phyloP scores from a whole-genome alignment of 2,113 vertebrate genomes.

The Rhabdornis inornatus region DNA sequence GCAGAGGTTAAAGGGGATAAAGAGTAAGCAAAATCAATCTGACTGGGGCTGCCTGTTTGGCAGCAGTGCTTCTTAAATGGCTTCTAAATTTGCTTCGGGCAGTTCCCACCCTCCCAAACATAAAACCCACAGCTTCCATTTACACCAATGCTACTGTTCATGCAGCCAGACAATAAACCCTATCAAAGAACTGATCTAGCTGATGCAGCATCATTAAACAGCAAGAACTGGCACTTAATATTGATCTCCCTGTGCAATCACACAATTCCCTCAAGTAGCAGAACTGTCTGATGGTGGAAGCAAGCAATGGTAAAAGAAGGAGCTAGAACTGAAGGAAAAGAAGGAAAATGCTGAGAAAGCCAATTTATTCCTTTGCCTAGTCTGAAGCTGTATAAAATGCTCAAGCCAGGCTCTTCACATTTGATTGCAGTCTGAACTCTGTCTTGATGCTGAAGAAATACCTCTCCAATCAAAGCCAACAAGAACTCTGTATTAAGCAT shows the following conservation, averaged over 20 bases:
- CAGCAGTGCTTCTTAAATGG: background rate
- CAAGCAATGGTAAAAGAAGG: background rate
- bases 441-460: background rate
- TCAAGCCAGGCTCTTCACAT: background rate
- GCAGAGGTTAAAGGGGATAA: background rate
- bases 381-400: background rate
- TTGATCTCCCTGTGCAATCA: background rate
- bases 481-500: background rate
- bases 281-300: background rate
- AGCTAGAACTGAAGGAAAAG: background rate
- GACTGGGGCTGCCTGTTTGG: background rate
- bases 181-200: slow-evolving; percentile 1
- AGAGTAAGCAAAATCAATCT: background rate
- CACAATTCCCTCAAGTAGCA: background rate
- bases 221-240: background rate
- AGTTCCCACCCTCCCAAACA: background rate
- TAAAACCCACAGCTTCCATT: background rate
- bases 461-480: background rate
- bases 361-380: background rate
- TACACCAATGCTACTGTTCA: background rate
- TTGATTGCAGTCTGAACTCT: background rate
- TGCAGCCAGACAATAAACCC: background rate
- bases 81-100: background rate
- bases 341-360: background rate
- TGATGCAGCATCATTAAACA: background rate